These are phyloP conservation scores for Platycercus adscitus DNA, from an alignment of 2,113 vertebrate species.

Conservation along the genomic window DNA sequence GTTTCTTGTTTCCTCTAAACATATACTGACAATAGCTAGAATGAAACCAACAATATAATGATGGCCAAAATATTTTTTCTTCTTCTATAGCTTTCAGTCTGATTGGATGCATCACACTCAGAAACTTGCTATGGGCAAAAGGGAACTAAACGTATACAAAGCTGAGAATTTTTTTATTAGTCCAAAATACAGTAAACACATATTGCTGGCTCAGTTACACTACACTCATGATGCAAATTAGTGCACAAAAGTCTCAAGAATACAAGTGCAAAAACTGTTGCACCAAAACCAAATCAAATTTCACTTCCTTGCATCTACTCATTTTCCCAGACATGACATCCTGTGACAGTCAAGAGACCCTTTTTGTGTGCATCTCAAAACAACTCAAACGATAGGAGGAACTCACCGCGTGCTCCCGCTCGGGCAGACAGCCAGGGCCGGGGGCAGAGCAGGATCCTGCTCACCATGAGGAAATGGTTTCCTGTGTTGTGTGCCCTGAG, in stretches of 20 bases:
- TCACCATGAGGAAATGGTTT: background rate
- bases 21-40: background rate
- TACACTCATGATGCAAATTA: fast-evolving
- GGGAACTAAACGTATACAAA: background rate
- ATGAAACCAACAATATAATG: background rate
- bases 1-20: background rate
- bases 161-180: background rate
- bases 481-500: background rate
- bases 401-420: background rate
- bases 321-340: background rate
- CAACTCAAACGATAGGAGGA: background rate
- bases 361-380: background rate
- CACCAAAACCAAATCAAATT: background rate
- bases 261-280: background rate
- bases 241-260: background rate
- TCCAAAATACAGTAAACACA: background rate
- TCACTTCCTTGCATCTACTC: background rate
- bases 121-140: background rate
- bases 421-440: background rate
- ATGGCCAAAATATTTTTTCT: background rate
- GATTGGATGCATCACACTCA: background rate
- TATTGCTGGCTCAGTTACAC: background rate
- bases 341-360: background rate
- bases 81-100: background rate
- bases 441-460: background rate